Evolutionary conservation across 1,140 invertebrate species (phyloP).

Genomic region (Brachionus koreanus): DNA sequence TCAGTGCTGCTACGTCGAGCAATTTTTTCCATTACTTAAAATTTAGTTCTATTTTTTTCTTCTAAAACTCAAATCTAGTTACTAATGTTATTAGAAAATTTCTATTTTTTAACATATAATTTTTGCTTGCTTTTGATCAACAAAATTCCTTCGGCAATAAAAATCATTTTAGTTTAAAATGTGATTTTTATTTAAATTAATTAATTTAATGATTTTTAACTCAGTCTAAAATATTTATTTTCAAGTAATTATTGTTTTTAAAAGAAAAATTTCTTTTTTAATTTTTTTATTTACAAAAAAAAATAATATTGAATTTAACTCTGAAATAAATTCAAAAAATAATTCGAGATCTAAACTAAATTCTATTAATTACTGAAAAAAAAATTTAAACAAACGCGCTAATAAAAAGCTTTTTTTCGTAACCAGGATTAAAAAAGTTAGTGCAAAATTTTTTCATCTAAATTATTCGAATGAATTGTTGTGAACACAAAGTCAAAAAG

Average conservation of each 20-base stretch:
- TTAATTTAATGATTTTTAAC: not conserved
- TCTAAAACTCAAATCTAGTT: not conserved
- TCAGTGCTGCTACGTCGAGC: not conserved
- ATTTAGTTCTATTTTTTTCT: not conserved
- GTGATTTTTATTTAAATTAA: not conserved
- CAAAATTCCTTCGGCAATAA: not conserved
- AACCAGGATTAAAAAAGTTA: too few relatives aligned
- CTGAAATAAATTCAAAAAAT: too few relatives aligned
- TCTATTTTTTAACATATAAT: not conserved
- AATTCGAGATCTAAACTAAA: too few relatives aligned
- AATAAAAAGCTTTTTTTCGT: too few relatives aligned
- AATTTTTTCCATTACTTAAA: slow-evolving; percentile 8
- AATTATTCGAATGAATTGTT: too few relatives aligned
- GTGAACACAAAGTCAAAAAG: too few relatives aligned
- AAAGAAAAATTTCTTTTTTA: not conserved
- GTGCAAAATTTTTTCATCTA: too few relatives aligned
- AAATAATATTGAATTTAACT: too few relatives aligned
- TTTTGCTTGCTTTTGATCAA: not conserved
- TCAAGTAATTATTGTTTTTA: not conserved
- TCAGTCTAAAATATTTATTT: not conserved
- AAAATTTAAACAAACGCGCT: too few relatives aligned
- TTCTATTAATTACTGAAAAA: too few relatives aligned
- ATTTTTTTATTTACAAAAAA: too few relatives aligned
- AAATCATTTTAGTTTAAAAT: not conserved
- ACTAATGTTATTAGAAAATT: not conserved